These are phyloP conservation scores for Tragelaphus scriptus DNA, from an alignment of 2,113 vertebrate species.

Conservation along the genomic window DNA sequence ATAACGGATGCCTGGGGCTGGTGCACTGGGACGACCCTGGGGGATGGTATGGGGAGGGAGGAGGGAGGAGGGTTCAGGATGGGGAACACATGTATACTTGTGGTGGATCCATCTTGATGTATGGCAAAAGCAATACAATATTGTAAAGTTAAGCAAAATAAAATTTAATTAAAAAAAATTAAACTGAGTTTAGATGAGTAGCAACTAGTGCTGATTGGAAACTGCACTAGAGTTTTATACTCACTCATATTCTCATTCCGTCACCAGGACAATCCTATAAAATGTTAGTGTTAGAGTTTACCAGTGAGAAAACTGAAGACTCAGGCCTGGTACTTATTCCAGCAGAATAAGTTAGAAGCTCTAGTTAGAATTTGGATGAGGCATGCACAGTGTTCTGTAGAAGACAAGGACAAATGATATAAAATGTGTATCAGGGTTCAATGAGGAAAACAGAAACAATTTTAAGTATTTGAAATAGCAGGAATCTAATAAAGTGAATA, in stretches of 20 bases:
- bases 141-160: no score
- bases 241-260: not conserved
- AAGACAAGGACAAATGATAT: not conserved
- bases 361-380: not conserved
- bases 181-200: not conserved
- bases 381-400: not conserved
- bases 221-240: not conserved
- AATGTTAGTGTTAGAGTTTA: not conserved
- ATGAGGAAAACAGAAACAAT: not conserved
- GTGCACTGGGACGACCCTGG: no score
- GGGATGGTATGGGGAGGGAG: no score
- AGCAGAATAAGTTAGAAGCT: not conserved
- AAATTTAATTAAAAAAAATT: no score
- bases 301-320: not conserved
- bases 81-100: no score
- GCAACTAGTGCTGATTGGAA: not conserved
- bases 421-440: not conserved
- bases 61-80: no score
- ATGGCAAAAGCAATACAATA: no score
- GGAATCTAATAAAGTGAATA: not conserved
- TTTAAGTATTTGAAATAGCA: not conserved
- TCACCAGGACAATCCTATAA: not conserved
- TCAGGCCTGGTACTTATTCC: not conserved
- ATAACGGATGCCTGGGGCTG: no score
- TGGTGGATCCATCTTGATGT: no score